Evolutionary conservation across 2,113 vertebrate genomes (phyloP).

Genomic region (Condylura cristata): DNA sequence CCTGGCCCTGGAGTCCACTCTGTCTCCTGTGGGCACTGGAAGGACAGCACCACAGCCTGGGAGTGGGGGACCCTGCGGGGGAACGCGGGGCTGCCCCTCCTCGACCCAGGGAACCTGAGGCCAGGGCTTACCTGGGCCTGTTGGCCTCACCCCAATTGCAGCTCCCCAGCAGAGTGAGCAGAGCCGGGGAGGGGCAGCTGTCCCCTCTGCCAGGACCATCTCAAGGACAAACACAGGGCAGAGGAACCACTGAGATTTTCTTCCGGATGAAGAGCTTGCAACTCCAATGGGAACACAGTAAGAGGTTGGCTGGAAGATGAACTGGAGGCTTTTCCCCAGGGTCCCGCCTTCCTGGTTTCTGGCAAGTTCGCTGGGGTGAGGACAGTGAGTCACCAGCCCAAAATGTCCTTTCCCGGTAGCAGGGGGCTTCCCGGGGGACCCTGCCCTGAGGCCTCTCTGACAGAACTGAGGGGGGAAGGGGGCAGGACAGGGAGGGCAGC

Average conservation of each 20-base stretch:
- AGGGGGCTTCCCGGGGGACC: background rate
- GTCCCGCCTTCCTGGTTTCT: background rate
- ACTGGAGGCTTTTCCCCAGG: background rate
- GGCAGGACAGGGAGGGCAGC: background rate
- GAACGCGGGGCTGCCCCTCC: background rate
- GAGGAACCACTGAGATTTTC: background rate
- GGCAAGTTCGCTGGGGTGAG: background rate
- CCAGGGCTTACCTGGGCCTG: background rate
- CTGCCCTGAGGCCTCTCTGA: background rate
- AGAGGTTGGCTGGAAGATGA: background rate
- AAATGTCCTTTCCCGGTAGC: background rate
- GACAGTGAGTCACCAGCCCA: background rate
- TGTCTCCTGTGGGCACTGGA: background rate
- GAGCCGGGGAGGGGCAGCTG: background rate
- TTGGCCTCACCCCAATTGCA: accelerated
- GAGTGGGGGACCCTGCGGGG: background rate
- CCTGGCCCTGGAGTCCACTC: background rate
- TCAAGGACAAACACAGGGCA: background rate
- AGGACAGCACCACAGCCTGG: slow-evolving; percentile 28
- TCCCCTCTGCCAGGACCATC: background rate
- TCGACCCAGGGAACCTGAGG: background rate
- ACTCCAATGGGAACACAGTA: background rate
- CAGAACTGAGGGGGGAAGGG: background rate
- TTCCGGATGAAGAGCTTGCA: background rate
- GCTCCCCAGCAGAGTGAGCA: background rate